phyloP scores from a whole-genome alignment of 2,113 vertebrate genomes.

The Hepsetus odoe region DNA sequence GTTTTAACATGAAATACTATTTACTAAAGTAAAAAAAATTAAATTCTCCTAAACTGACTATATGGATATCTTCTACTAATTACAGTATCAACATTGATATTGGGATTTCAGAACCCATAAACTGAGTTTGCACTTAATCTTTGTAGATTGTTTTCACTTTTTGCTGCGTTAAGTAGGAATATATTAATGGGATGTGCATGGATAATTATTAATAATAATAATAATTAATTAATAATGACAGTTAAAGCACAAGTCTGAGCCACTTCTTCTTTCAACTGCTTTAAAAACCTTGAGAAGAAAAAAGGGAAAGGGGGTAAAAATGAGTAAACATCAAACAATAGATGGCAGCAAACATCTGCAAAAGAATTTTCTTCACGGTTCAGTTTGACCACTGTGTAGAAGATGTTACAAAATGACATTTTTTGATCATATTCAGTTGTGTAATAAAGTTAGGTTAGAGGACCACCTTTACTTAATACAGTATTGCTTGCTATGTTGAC shows the following conservation, averaged over 20 bases:
- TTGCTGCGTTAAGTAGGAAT: neutral
- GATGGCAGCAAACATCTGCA: conserved; percentile 32
- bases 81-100: neutral
- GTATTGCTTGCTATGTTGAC: neutral
- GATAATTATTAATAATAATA: too few species aligned
- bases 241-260: too few species aligned
- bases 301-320: too few species aligned
- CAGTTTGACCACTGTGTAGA: neutral
- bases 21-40: too few species aligned
- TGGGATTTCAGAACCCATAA: neutral
- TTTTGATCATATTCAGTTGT: neutral
- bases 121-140: neutral
- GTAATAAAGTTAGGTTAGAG: neutral
- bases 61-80: neutral
- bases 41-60: neutral
- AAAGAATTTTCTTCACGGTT: neutral
- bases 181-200: neutral
- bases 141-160: neutral
- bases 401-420: neutral
- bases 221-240: too few species aligned
- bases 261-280: neutral
- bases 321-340: too few species aligned
- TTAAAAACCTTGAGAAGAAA: neutral
- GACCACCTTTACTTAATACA: neutral
- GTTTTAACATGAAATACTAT: neutral